Percentiles rank a stretch among this genome's conserved stretches.
phyloP scores from a whole-genome alignment of 2,797 vertebrate species.

The Crax fasciolata region DNA sequence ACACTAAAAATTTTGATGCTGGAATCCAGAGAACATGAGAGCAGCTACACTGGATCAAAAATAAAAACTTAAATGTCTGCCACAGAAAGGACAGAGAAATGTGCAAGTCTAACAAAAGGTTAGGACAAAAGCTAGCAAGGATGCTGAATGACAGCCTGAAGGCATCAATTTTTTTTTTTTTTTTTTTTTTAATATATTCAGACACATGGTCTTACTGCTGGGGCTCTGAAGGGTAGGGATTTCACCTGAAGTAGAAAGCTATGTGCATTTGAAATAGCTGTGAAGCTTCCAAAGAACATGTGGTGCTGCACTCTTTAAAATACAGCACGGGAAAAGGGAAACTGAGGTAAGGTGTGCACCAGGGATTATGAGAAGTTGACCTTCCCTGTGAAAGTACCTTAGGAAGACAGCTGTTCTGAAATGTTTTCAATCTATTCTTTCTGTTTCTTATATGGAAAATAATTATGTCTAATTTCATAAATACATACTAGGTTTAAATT shows the following conservation, averaged over 20 bases:
- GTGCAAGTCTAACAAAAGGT: neutral
- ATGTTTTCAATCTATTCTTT: neutral
- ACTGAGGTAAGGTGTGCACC: neutral
- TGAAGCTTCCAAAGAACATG: neutral
- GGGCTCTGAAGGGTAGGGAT: neutral
- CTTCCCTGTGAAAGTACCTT: neutral
- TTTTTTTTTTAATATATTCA: neutral
- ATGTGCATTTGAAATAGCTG: neutral
- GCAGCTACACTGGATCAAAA: neutral
- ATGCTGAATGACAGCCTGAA: neutral
- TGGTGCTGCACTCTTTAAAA: fast-evolving
- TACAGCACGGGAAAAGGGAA: neutral
- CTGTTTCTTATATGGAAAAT: neutral
- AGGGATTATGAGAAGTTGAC: neutral
- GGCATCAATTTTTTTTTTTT: neutral
- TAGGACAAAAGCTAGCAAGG: neutral
- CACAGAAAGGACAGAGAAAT: neutral
- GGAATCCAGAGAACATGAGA: neutral
- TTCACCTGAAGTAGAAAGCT: neutral
- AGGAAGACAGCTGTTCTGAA: neutral
- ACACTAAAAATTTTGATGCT: neutral
- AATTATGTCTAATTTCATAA: neutral
- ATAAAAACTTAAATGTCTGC: neutral
- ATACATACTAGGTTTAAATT: neutral
- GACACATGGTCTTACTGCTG: neutral